Evolutionary conservation across 2,888 invertebrate genomes (phyloP).

Genomic region (Zelleria hepariella): DNA sequence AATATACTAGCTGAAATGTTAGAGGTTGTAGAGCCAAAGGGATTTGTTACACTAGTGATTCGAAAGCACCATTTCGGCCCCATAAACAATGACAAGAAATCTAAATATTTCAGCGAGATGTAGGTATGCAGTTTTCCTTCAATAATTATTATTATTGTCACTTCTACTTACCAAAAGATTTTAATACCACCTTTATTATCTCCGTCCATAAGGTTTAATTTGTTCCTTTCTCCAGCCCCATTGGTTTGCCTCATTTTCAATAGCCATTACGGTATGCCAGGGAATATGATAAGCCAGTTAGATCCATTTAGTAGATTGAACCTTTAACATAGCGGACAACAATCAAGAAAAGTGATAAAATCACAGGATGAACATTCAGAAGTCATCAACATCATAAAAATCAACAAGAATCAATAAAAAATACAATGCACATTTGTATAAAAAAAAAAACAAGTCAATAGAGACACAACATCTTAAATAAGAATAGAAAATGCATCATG

Average conservation of each 20-base stretch:
- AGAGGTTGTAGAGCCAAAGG: too few relatives aligned
- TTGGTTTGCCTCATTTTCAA: neutral
- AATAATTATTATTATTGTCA: too few relatives aligned
- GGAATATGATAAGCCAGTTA: neutral
- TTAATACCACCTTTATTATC: constrained; percentile 28
- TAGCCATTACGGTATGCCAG: neutral
- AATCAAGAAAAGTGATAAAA: constrained; percentile 41
- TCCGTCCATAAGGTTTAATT: constrained; percentile 11
- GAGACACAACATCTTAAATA: too few relatives aligned
- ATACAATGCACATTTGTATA: neutral
- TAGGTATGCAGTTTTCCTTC: neutral
- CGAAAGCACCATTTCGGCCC: too few relatives aligned
- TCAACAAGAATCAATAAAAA: neutral
- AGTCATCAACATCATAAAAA: neutral
- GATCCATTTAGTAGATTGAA: constrained; percentile 13
- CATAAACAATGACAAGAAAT: too few relatives aligned
- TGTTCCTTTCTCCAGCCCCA: constrained; percentile 2
- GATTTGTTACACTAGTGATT: too few relatives aligned
- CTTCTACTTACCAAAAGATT: constrained; percentile 33
- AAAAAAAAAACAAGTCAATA: neutral
- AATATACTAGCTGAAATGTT: too few relatives aligned
- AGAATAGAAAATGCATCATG: neutral
- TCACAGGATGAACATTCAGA: constrained; percentile 33
- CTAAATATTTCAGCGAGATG: too few relatives aligned
- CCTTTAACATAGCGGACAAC: constrained; percentile 66